Evolutionary conservation across 2,113 vertebrate species (phyloP).

Genomic region (Dendrocopos noguchii): DNA sequence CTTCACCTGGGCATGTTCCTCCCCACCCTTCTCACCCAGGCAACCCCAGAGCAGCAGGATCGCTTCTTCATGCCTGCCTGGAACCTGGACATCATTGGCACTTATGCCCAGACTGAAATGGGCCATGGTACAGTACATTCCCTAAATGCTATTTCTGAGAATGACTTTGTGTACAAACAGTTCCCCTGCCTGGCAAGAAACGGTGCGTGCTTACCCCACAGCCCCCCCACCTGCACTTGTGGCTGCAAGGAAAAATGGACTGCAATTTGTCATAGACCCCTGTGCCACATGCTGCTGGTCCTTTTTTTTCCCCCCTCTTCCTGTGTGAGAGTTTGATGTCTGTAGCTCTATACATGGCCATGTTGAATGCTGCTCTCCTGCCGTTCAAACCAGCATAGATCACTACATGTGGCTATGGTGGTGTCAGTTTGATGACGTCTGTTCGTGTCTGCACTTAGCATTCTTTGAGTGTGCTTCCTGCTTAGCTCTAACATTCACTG

Average conservation of each 20-base stretch:
- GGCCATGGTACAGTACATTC: slow-evolving; percentile 92
- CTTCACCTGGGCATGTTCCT: slow-evolving; percentile 99
- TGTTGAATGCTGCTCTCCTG: background rate
- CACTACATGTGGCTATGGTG: background rate
- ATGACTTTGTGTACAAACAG: slow-evolving; percentile 16
- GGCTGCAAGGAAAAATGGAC: background rate
- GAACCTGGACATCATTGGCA: slow-evolving; percentile 98
- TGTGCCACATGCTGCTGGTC: background rate
- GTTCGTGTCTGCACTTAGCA: background rate
- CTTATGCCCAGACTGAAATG: slow-evolving; percentile 99
- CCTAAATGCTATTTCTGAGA: slow-evolving; percentile 63
- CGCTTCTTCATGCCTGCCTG: slow-evolving; percentile 97
- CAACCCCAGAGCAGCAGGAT: slow-evolving; percentile 93
- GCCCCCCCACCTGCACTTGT: background rate
- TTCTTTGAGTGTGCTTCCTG: background rate
- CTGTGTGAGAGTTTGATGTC: background rate
- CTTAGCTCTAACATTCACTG: background rate
- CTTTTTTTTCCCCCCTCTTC: background rate
- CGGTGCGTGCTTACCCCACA: background rate
- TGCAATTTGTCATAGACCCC: background rate
- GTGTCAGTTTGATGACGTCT: background rate
- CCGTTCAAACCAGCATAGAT: background rate
- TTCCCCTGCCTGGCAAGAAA: background rate
- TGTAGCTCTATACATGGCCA: background rate
- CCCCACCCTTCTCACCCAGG: slow-evolving; percentile 96